These are phyloP conservation scores for Romanogobio albipinnatus DNA, from an alignment of 2,113 vertebrate species.

Conservation along the genomic window DNA sequence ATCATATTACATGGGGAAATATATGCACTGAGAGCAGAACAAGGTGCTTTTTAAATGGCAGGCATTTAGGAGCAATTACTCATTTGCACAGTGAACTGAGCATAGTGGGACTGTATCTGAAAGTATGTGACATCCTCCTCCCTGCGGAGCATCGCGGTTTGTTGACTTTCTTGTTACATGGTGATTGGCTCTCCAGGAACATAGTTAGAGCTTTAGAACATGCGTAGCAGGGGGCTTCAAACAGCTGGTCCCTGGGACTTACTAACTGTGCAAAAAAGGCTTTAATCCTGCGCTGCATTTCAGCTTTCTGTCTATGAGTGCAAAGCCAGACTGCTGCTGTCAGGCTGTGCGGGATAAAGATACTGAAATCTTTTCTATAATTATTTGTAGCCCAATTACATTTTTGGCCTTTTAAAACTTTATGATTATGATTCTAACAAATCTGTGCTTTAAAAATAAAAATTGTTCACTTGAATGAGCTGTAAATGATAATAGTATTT, in stretches of 20 bases:
- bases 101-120: not conserved
- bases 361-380: not conserved
- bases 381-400: not conserved
- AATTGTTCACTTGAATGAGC: not conserved
- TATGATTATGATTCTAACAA: not conserved
- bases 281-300: conserved; percentile 4
- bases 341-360: not conserved
- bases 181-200: conserved; percentile 31
- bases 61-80: not conserved
- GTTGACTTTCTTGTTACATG: conserved; percentile 20
- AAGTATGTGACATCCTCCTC: conserved; percentile 15
- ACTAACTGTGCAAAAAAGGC: not conserved
- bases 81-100: not conserved
- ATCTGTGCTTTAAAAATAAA: conserved; percentile 2
- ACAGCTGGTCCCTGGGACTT: conserved; percentile 19
- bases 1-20: not conserved
- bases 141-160: not conserved
- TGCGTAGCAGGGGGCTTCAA: conserved; percentile 15
- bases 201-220: conserved; percentile 23
- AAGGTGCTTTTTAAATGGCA: not conserved
- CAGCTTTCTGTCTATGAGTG: not conserved
- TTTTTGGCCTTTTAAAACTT: not conserved
- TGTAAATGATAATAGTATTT: not conserved
- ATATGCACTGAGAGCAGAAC: not conserved
- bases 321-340: not conserved